phyloP scores from a whole-genome alignment of 2,797 vertebrate species.

The Periparus ater region DNA sequence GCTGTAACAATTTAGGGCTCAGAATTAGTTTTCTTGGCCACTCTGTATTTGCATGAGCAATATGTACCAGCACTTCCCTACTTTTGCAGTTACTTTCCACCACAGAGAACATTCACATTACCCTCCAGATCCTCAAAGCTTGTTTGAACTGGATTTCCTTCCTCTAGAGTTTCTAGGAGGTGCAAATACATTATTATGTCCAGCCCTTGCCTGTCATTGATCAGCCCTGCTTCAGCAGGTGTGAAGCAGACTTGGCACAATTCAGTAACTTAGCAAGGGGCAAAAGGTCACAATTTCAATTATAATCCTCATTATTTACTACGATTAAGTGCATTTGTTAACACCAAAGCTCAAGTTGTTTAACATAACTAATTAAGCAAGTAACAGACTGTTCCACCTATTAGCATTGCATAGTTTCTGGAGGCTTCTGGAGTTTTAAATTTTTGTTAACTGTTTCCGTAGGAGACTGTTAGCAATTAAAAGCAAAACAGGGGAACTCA shows the following conservation, averaged over 20 bases:
- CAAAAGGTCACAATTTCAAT: constrained; percentile 49
- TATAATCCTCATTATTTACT: constrained; percentile 62
- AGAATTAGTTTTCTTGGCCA: background rate
- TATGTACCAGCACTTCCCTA: background rate
- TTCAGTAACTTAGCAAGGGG: background rate
- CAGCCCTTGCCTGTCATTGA: constrained; percentile 1
- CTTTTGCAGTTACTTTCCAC: background rate
- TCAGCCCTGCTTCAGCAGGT: constrained; percentile 33
- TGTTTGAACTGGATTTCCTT: background rate
- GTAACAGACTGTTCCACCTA: constrained; percentile 7
- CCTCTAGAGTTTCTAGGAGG: background rate
- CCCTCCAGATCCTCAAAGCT: background rate
- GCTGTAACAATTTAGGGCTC: background rate
- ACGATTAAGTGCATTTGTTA: constrained; percentile 41
- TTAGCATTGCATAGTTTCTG: background rate
- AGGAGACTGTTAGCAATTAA: background rate
- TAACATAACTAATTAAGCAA: constrained; percentile 54
- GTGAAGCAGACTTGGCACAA: constrained; percentile 17
- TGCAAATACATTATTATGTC: background rate
- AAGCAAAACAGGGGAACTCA: background rate
- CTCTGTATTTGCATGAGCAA: background rate
- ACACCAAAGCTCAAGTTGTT: constrained; percentile 45
- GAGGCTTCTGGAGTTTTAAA: background rate
- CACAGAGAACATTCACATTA: background rate
- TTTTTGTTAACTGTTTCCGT: background rate